Conservation (phyloP, 2,113 vertebrate genomes). For the Larimichthys crocea region DNA sequence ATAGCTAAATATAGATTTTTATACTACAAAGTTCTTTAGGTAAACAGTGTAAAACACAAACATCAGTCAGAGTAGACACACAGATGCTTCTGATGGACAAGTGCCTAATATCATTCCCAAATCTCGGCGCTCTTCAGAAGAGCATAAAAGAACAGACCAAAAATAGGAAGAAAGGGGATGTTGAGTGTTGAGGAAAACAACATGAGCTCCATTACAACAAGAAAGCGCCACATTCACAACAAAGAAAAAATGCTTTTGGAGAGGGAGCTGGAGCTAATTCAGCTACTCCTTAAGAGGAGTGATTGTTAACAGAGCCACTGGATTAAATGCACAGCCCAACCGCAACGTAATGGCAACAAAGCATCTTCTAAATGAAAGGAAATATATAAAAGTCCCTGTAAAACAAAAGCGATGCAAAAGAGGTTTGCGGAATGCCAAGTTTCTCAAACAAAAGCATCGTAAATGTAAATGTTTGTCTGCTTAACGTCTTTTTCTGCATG, state of each 20-base stretch:
- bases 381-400: conserved; percentile 71
- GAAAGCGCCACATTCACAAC: conserved; percentile 73
- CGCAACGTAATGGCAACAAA: conserved; percentile 76
- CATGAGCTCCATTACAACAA: conserved; percentile 71
- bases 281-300: conserved; percentile 63
- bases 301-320: conserved; percentile 78
- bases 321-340: conserved; percentile 71
- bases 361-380: conserved; percentile 72
- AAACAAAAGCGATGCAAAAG: conserved; percentile 65
- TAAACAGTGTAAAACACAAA: conserved; percentile 22
- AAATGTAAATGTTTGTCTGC: conserved; percentile 77
- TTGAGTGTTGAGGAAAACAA: conserved; percentile 58
- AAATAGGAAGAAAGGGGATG: conserved; percentile 30
- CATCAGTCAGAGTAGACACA: not conserved
- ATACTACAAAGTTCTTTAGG: not conserved
- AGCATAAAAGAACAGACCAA: conserved; percentile 22
- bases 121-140: conserved; percentile 20
- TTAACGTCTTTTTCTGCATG: conserved; percentile 61
- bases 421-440: conserved; percentile 47
- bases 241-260: conserved; percentile 64
- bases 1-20: conserved; percentile 1
- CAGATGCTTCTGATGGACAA: conserved; percentile 31
- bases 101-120: conserved; percentile 5
- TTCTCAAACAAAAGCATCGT: conserved; percentile 63
- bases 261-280: conserved; percentile 62